Evolutionary conservation across 1,140 invertebrate genomes (phyloP), one percentile per base, ranked within the genome.

Genomic region (Spodoptera litura): DNA sequence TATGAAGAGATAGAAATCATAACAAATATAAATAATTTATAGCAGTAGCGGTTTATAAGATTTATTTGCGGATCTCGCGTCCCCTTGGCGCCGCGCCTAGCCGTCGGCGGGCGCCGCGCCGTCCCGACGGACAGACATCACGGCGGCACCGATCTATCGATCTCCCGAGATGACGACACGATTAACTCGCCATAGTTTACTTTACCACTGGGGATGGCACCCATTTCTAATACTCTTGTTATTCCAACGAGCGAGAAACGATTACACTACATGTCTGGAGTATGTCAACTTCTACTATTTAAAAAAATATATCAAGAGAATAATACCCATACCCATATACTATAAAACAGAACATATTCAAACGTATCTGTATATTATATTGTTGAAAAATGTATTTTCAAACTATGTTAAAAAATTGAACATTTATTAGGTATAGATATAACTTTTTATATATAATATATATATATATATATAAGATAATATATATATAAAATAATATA

Each of bases 111-210:
- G 88, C 89, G 89, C 86, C 89, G 84, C 87, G 89, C 88, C 81
- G 89, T 90, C 89, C 89, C 91, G 90, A 31, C 91, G 84, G 84
- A 72, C 90, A 92, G 90, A 93, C 91, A 78, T 66, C 51, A 78
- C 62, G 88, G 83, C 88, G 86, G 79, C 88, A 68, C 80, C 62
- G 58, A 80, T 52, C 85, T 87, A 91, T 93, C 85, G 88, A 91
- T 93, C 87, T 84, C 80, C n/a, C 12, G 82, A 79, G 86, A 86
- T 90, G 78, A 88, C 75, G 80, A 84, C 80, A 80, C 78, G 25
- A 70, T 73, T 61, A 59, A 4, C 61, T 38, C 15, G 51, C 15
- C 59, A 55, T 71, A 71, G 68, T 71, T 71, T 56, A 71, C 52
- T 53, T 49, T 27, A 27, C 68, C 73, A 79, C 70, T 72, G 51